phyloP scores from a whole-genome alignment of 1,140 invertebrate species.

The Ditylenchus dipsaci region DNA sequence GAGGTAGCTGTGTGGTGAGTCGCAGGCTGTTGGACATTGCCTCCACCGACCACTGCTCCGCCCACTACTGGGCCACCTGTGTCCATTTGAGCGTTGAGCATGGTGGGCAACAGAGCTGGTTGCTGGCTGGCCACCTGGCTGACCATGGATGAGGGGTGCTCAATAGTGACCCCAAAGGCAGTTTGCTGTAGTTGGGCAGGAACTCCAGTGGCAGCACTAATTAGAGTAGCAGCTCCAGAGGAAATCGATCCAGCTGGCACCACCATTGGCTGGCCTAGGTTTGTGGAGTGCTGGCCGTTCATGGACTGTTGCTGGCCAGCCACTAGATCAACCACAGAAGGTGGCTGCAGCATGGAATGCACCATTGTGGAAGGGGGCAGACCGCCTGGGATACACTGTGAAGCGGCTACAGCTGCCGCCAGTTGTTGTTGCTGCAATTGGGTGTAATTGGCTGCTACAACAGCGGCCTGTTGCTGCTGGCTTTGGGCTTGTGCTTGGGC shows the following conservation, averaged over 20 bases:
- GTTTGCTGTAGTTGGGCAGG: no score
- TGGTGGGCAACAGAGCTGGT: background rate
- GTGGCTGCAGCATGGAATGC: background rate
- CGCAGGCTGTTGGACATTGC: background rate
- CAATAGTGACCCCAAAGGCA: background rate
- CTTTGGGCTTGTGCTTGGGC: slow-evolving; percentile 26
- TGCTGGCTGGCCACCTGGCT: background rate
- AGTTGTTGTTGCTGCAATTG: slow-evolving; percentile 17
- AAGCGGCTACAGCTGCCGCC: slow-evolving; percentile 1
- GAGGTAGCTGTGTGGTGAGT: background rate
- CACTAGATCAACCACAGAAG: slow-evolving; percentile 1
- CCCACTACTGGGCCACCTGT: background rate
- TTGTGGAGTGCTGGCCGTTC: no score
- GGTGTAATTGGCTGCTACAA: background rate
- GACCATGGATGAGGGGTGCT: background rate
- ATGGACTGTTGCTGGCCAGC: background rate
- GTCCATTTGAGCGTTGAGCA: background rate
- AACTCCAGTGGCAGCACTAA: slow-evolving; percentile 3
- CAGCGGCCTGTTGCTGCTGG: slow-evolving; percentile 29
- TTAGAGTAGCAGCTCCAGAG: no score
- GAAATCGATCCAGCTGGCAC: no score
- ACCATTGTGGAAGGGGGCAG: background rate
- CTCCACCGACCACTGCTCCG: no score
- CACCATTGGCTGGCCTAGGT: no score
- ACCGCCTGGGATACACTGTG: background rate